Base-by-base conservation (phyloP, 2,888 invertebrate species). In the Cosmorhoe ocellata region DNA sequence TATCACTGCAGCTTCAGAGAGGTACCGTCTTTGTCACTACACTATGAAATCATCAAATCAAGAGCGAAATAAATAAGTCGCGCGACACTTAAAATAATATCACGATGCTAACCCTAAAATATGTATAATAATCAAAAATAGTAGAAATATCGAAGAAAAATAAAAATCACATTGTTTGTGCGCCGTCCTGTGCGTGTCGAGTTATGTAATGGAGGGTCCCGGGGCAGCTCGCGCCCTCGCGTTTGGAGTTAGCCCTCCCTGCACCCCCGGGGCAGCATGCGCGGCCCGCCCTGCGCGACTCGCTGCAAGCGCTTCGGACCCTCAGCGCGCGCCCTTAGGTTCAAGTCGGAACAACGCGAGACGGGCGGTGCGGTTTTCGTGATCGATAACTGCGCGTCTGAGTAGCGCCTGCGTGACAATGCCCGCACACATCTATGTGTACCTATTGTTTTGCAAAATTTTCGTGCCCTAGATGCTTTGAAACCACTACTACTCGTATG, bases 141-240 rank as follows among this genome's bases (percentile, higher is more conserved):
- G 81, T 88, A 86, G 81, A 88, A 88, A 85, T 77, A 74, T 70
- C 58, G 75, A 76, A 76, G 75, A 79, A 81, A 85, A 87, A 84
- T 85, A 83, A 86, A 44, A 86, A 89, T 90, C 88, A 90, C 90
- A 89, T 90, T 83, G 81, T 88, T 90, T 90, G 90, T 90, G 90
- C 90, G 90, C 90, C 79, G 82, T 88, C 77, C 86, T 90, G 90
- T 90, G 90, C 90, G 90, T 90, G 81, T 82, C 81, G 76, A 65
- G 89, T 90, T 90, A 89, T 80, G 84, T 90, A 90, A 90, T 88
- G 85, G 80, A 81, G 85, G 84, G 84, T 71, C 77, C 82, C 74
- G 73, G 77, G 72, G 59, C 64, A 71, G 79, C 74, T 69, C 69
- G 68, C 63, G 73, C 76, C 76, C 72, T 71, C 71, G 58, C 39